Conservation (phyloP, 2,113 vertebrate genomes). For the Hepsetus odoe region DNA sequence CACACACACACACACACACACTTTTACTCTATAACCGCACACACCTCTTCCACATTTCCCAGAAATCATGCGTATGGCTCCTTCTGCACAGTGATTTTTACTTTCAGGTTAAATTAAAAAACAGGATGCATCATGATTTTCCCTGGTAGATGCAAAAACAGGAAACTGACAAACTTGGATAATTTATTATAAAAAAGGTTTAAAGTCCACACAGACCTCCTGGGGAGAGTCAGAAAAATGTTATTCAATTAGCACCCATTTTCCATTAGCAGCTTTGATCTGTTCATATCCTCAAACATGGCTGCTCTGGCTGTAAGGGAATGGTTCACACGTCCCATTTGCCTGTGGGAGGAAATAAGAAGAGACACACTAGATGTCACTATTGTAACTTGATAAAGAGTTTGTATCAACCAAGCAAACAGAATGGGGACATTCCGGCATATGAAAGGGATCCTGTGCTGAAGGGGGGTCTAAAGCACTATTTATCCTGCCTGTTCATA, state of each 20-base stretch:
- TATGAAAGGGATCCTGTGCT: neutral
- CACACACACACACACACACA: conserved; percentile 16
- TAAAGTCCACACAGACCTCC: conserved; percentile 20
- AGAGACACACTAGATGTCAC: conserved; percentile 79
- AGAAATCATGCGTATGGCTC: neutral
- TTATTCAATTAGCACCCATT: conserved; percentile 12
- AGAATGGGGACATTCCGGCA: neutral
- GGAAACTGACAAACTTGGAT: no score
- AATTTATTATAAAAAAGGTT: no score
- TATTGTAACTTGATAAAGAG: conserved; percentile 70
- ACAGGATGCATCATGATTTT: neutral
- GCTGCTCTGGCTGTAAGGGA: conserved; percentile 1
- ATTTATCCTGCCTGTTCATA: neutral
- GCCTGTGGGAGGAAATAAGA: conserved; percentile 26
- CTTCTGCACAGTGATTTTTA: neutral
- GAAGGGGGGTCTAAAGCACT: neutral
- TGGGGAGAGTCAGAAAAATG: conserved; percentile 38
- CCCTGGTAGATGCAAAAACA: neutral
- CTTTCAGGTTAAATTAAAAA: neutral
- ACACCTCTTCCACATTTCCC: neutral
- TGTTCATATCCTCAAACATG: neutral
- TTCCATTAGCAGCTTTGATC: neutral
- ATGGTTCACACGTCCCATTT: neutral
- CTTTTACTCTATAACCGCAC: neutral
- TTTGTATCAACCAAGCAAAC: neutral